phyloP scores from a whole-genome alignment of 2,888 invertebrate species.

The Lepidochrysops patricia region DNA sequence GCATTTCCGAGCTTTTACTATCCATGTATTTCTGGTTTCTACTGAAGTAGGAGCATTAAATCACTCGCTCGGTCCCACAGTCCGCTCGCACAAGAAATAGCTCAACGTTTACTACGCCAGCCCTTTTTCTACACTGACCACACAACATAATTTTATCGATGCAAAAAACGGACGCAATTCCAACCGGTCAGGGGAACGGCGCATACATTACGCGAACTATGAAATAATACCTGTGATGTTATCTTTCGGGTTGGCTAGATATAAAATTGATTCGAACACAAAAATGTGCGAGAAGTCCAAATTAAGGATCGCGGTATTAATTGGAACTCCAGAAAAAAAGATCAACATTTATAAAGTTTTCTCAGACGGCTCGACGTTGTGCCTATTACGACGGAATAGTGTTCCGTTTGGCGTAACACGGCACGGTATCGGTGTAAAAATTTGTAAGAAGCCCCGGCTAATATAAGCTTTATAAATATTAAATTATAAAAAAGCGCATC shows the following conservation, averaged over 20 bases:
- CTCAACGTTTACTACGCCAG: not conserved
- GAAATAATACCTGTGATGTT: conserved; percentile 8
- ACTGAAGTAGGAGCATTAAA: not conserved
- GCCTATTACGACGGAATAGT: not conserved
- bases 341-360: not conserved
- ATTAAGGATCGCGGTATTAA: not conserved
- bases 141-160: conserved; percentile 12
- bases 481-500: conserved; percentile 17
- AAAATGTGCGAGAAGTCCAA: not conserved
- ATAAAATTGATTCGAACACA: not conserved
- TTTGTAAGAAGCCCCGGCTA: conserved; percentile 7
- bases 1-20: no score
- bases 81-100: not conserved
- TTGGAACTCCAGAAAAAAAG: not conserved
- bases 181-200: conserved; percentile 5
- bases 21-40: no score
- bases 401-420: not conserved
- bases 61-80: not conserved
- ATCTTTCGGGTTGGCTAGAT: not conserved
- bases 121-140: conserved; percentile 1
- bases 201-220: conserved; percentile 4
- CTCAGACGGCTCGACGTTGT: not conserved
- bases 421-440: conserved; percentile 6
- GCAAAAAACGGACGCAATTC: not conserved
- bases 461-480: conserved; percentile 17